Evolutionary conservation across 64 coral and sea anemone species (phyloP), one percentile per base, ranked within the genome.

Genomic region (Anthopleura sola): DNA sequence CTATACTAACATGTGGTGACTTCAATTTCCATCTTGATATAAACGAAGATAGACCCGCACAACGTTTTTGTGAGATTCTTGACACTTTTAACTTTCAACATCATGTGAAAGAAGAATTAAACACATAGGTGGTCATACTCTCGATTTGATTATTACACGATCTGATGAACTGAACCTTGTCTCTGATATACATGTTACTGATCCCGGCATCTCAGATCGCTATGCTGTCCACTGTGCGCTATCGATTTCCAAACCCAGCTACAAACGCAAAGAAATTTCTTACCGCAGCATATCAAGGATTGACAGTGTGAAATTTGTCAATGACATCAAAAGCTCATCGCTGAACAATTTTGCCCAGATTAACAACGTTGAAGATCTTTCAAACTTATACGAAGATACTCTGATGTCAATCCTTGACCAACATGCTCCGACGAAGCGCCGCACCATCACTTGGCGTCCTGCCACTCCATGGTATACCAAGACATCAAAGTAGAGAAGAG

Each of bases 191-290:
- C 24, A 44, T 34, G 36, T 80, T 16, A 38, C 34, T 18, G 78
- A 80, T 39, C 78, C 78, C 20, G 78, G 39, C 21, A 80, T 80
- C 48, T 40, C 78, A 21, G 78, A 80, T 50, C 37, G 40, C 78
- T 80, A 38, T 0, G 38, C 78, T 80, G 78, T 80, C 19, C 78
- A 80, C 12, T 80, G 33, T 38, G 24, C 17, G 13, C 48, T 80
- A 21, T 19, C 78, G 10, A 44, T 44, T 17, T 39, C 2, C 11
- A 80, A n/a, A 19, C 62, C 62, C 1, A 29, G 21, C 24, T 26
- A 68, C 62, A 20, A 20, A 68, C 21, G 24, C 9, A 68, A 26
- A 26, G 62, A 26, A 20, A 24, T 58, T 20, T 20, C 19, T 58
- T 58, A 58, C 21, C 55, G 55, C 21, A 58, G 21, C 16, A 2